Evolutionary conservation across 2,113 vertebrate genomes (phyloP).

Genomic region (Strigops habroptila): DNA sequence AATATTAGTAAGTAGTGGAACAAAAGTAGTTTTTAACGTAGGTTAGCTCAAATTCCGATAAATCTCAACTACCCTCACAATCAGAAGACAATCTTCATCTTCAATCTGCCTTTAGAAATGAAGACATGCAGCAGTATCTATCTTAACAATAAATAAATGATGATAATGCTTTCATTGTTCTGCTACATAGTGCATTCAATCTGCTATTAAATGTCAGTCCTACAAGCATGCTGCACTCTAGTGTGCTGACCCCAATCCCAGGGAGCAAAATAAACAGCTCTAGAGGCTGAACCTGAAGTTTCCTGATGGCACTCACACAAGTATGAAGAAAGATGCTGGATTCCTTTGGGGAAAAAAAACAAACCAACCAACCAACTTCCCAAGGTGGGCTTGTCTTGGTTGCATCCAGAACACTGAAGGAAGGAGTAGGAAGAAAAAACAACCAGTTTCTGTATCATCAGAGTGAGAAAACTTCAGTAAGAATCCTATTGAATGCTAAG

Average conservation of each 20-base stretch:
- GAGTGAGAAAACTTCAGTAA: not conserved
- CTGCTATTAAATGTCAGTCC: not conserved
- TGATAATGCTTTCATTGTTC: not conserved
- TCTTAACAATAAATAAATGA: not conserved
- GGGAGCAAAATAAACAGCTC: not conserved
- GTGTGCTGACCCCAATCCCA: not conserved
- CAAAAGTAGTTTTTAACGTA: not conserved
- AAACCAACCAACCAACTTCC: not conserved
- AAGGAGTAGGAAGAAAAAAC: not conserved
- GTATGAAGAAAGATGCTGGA: conserved; percentile 35
- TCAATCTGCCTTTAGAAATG: not conserved
- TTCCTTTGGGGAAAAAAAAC: not conserved
- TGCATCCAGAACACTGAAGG: not conserved
- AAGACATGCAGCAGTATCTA: not conserved
- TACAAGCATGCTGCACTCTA: not conserved
- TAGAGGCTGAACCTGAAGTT: not conserved
- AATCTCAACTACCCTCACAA: not conserved
- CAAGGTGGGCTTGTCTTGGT: not conserved
- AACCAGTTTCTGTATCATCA: not conserved
- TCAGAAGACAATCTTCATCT: not conserved
- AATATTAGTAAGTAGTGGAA: not conserved
- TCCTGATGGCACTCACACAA: conserved; percentile 15
- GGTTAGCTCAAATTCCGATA: not conserved
- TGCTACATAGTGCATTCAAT: not conserved
- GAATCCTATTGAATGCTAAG: not conserved